Conservation (phyloP, 1,140 invertebrate species). For the Atopsyche davidsoni region DNA sequence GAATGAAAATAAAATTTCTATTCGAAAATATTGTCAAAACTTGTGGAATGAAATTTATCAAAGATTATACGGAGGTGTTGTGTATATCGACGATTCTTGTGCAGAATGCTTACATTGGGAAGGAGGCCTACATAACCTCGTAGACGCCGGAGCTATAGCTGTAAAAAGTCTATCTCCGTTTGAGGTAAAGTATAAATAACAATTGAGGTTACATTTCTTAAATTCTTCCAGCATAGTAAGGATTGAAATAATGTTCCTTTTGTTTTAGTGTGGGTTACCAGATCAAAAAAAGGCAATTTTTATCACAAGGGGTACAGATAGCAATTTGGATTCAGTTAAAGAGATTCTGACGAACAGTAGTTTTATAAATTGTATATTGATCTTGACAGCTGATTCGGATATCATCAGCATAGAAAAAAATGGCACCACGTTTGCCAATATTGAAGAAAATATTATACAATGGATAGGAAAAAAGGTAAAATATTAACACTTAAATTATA, state of each 20-base stretch:
- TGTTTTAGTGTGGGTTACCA: conserved; percentile 36
- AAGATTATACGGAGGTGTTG: conserved; percentile 53
- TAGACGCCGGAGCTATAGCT: conserved; percentile 48
- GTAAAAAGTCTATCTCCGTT: conserved; percentile 57
- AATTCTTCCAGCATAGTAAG: too few species aligned
- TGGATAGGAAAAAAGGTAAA: conserved; percentile 40
- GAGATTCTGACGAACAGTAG: conserved; percentile 50
- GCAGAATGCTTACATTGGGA: conserved; percentile 60
- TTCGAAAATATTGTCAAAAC: conserved; percentile 21
- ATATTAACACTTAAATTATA: neutral
- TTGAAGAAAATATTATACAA: conserved; percentile 37
- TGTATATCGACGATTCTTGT: conserved; percentile 53
- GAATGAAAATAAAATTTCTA: neutral
- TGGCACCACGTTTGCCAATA: conserved; percentile 31
- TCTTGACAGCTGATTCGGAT: conserved; percentile 42
- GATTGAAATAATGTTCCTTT: too few species aligned
- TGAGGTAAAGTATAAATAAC: conserved; percentile 43
- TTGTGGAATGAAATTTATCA: conserved; percentile 53
- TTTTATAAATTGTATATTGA: conserved; percentile 53
- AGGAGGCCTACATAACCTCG: conserved; percentile 50
- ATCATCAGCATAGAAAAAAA: conserved; percentile 39
- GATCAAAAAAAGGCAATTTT: conserved; percentile 54
- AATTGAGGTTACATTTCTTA: neutral
- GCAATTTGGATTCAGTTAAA: conserved; percentile 45
- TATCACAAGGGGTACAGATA: conserved; percentile 47